Base-by-base conservation (phyloP, 2,113 vertebrate species). In the Diglossa brunneiventris region DNA sequence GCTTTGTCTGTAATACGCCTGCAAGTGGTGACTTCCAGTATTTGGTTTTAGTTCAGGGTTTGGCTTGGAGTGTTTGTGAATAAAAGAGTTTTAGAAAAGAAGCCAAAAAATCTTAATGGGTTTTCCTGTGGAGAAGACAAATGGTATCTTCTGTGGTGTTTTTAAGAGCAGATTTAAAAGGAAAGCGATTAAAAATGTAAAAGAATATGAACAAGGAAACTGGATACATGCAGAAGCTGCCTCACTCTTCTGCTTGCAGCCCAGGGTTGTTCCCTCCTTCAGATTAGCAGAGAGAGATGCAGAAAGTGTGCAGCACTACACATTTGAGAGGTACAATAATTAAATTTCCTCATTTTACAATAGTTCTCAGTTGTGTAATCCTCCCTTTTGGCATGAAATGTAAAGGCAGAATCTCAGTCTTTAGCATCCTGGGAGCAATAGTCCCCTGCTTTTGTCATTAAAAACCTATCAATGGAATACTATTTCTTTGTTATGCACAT, bases 121-220 rank as follows among this genome's bases (percentile, higher is more conserved):
- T 79, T 94, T 95, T 94, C 31, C 39, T 92, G 7, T 61, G 52
- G 67, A 84, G 46, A 44, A 89, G 69, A 69, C 46, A 87, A 95
- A 70, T 72, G 12, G 12, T 74, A 15, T 91, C 59, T 91, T 83
- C 68, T 77, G 44, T 79, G 56, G 53, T 83, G 84, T 41, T 95
- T 94, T 94, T 56, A 76, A 95, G 73, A 95, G 76, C 78, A 79
- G 50, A 87, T 84, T 92, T 94, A 81, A 96, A 96, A 87, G 62
- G 78, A 87, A 86, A 62, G 70, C 84, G 72, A 95, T 97, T 95
- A 94, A 96, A 97, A 96, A 97, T 96, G 93, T 92, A 94, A 41
- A 89, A 90, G 82, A 87, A 72, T 94, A 94, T 91, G 72, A 90
- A 92, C 58, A 64, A 89, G 66, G 95, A 92, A 96, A 96, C 37